Conservation (phyloP, 2,888 invertebrate genomes). For the Caenorhabditis doughertyi region DNA sequence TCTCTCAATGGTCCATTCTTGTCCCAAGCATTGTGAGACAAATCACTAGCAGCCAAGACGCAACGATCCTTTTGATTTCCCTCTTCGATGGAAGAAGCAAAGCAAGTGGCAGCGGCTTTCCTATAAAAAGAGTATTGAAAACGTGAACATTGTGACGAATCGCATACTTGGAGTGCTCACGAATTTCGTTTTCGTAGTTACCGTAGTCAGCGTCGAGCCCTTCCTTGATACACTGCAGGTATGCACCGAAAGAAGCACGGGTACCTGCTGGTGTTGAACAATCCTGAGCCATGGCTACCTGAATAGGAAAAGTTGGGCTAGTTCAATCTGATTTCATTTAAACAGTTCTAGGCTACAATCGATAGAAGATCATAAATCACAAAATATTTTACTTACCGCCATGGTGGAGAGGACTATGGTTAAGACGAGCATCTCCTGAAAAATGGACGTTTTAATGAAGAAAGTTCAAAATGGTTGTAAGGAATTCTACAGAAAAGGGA, state of each 20-base stretch:
- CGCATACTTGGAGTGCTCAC: constrained; percentile 76
- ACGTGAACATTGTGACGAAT: no score
- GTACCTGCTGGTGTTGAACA: constrained; percentile 72
- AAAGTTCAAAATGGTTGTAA: not conserved
- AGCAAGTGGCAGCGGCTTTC: constrained; percentile 79
- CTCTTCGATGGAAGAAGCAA: constrained; percentile 80
- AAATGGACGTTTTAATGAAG: constrained; percentile 3
- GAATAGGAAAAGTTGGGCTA: not conserved
- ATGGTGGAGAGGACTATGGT: constrained; percentile 40
- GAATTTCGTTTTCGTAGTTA: constrained; percentile 79
- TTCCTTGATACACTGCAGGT: constrained; percentile 80
- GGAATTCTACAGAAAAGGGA: not conserved
- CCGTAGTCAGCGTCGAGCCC: constrained; percentile 80
- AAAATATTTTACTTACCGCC: constrained; percentile 17
- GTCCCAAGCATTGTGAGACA: constrained; percentile 81
- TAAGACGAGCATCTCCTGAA: constrained; percentile 57
- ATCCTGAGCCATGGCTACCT: constrained; percentile 70
- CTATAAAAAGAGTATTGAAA: no score
- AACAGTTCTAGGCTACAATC: constrained; percentile 6
- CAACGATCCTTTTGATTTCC: constrained; percentile 81
- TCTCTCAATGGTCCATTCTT: constrained; percentile 81
- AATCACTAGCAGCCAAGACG: constrained; percentile 77
- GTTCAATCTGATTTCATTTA: not conserved
- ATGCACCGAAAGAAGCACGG: constrained; percentile 75
- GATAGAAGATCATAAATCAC: not conserved